Conservation (phyloP, 2,113 vertebrate species). For the Sciurus niger region DNA sequence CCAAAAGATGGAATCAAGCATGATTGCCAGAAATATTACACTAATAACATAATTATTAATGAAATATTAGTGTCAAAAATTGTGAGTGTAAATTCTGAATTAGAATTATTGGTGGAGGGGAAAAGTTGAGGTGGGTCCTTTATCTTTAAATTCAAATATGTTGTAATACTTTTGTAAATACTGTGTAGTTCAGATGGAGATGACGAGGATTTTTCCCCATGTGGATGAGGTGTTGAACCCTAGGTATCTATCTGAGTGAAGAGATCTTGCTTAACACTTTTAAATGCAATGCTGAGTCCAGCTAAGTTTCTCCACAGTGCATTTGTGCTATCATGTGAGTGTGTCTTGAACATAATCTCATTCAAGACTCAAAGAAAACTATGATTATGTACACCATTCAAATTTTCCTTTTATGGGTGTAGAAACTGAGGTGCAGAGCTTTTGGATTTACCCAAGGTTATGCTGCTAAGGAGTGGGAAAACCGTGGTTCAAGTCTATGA, state of each 20-base stretch:
- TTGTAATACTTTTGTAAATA: not conserved
- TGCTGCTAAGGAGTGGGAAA: no score
- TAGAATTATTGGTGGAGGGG: not conserved
- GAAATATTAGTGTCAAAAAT: no score
- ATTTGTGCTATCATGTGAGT: no score
- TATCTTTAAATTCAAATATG: not conserved
- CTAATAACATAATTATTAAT: not conserved
- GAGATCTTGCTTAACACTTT: not conserved
- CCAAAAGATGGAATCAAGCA: not conserved
- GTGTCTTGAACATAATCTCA: no score
- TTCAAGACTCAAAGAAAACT: no score
- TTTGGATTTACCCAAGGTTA: no score
- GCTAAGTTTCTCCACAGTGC: no score
- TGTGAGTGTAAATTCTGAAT: not conserved
- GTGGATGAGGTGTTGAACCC: not conserved
- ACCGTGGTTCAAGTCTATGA: no score
- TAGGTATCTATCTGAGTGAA: not conserved
- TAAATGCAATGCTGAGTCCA: not conserved
- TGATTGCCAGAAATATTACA: not conserved
- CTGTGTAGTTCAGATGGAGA: conserved; percentile 28
- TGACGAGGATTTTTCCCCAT: not conserved
- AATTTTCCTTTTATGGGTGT: no score
- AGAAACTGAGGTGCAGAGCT: no score
- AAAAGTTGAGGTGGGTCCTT: not conserved
- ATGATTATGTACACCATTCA: no score